Conservation (phyloP, 2,888 invertebrate genomes). For the Therioaphis trifolii region DNA sequence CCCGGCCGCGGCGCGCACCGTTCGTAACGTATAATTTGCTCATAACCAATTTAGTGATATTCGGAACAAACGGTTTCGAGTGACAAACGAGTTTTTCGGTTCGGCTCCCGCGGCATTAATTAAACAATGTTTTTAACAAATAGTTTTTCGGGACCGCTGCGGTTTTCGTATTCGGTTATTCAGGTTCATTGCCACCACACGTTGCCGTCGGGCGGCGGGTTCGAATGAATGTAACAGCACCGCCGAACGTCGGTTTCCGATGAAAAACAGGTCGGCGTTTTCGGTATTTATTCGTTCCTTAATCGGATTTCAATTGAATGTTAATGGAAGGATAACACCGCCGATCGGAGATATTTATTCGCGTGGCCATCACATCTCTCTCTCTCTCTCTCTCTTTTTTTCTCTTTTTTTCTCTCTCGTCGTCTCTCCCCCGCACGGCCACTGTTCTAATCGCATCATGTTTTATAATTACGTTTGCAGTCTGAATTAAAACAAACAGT, state of each 20-base stretch:
- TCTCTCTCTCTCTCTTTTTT: too few relatives aligned
- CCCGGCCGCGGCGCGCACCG: background rate
- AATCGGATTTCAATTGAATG: constrained; percentile 22
- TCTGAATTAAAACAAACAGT: background rate
- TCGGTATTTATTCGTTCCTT: background rate
- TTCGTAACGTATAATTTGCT: constrained; percentile 10
- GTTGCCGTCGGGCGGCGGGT: background rate
- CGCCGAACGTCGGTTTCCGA: background rate
- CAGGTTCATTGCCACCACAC: background rate
- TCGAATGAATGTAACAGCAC: background rate
- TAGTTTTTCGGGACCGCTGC: constrained; percentile 9
- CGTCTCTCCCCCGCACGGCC: too few relatives aligned
- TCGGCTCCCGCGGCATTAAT: constrained; percentile 24
- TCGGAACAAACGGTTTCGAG: background rate
- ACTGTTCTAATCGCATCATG: too few relatives aligned
- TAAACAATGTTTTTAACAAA: constrained; percentile 28
- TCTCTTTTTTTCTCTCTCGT: too few relatives aligned
- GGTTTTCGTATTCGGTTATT: background rate
- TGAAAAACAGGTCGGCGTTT: constrained; percentile 6
- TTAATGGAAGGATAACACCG: too few relatives aligned
- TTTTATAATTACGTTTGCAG: background rate
- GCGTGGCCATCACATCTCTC: too few relatives aligned
- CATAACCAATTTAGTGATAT: constrained; percentile 22
- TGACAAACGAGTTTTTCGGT: constrained; percentile 31
- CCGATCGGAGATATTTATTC: too few relatives aligned